Conservation (phyloP, 1,140 invertebrate species). For the Scaptomyza pallida region DNA sequence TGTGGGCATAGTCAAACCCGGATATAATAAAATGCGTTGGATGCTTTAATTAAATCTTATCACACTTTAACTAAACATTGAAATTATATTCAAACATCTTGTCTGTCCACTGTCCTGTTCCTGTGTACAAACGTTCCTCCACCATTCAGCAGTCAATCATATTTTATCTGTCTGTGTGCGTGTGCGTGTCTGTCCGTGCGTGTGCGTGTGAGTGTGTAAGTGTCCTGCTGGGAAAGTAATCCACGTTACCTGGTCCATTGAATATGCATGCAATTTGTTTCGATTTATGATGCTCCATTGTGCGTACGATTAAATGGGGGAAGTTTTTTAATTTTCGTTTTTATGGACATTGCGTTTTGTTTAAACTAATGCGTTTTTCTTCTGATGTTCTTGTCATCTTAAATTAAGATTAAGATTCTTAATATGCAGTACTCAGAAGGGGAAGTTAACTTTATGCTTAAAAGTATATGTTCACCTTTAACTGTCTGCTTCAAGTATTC, state of each 20-base stretch:
- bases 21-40: conserved; percentile 39
- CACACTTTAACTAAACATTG: conserved; percentile 17
- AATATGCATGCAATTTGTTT: background rate
- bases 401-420: no score
- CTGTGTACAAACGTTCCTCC: background rate
- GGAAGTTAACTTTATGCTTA: no score
- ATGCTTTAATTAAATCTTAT: conserved; percentile 40
- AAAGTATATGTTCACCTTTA: no score
- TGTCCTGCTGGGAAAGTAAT: background rate
- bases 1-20: conserved; percentile 28
- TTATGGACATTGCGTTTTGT: no score
- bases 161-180: background rate
- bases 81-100: conserved; percentile 19
- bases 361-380: no score
- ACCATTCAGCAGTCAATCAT: background rate
- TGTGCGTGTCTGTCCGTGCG: background rate
- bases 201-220: background rate
- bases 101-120: background rate
- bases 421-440: no score
- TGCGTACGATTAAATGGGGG: no score
- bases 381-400: no score
- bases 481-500: no score
- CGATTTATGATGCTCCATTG: background rate
- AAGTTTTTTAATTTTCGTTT: background rate
- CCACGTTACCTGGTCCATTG: background rate